A percentile compares a stretch with the other conserved stretches of the same genome.
Evolutionary conservation across 1,140 invertebrate species (phyloP).

Genomic region (Drosophila guanche): DNA sequence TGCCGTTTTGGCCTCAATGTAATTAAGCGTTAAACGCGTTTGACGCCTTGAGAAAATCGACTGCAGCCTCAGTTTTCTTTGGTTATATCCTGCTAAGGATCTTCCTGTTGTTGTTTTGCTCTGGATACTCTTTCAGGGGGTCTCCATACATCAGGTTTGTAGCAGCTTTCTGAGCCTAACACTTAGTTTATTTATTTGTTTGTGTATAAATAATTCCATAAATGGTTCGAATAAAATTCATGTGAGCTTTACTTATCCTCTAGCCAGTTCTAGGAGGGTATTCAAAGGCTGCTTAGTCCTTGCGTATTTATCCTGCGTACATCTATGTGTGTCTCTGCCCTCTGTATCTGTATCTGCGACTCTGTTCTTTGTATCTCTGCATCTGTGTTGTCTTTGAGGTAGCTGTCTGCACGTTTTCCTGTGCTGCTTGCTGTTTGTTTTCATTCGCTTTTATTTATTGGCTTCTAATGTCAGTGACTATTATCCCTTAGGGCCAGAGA

Average conservation of each 20-base stretch:
- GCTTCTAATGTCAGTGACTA: conserved; percentile 74
- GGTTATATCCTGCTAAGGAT: neutral
- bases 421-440: conserved; percentile 60
- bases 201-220: too few species aligned
- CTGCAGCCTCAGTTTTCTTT: neutral
- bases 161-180: too few species aligned
- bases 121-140: too few species aligned
- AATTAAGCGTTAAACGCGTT: conserved; percentile 67
- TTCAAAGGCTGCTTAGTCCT: too few species aligned
- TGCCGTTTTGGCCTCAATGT: conserved; percentile 18
- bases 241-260: too few species aligned
- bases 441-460: conserved; percentile 77
- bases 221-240: too few species aligned
- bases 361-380: too few species aligned
- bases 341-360: conserved; percentile 7
- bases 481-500: conserved; percentile 50
- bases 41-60: conserved; percentile 24
- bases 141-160: too few species aligned
- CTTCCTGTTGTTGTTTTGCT: neutral
- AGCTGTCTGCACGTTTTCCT: conserved; percentile 49
- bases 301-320: too few species aligned
- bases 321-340: neutral
- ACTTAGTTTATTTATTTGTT: too few species aligned
- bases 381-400: conserved; percentile 1
- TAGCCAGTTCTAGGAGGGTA: too few species aligned